Base-by-base conservation (phyloP, 2,797 vertebrate species). In the Nannoperca obscura region DNA sequence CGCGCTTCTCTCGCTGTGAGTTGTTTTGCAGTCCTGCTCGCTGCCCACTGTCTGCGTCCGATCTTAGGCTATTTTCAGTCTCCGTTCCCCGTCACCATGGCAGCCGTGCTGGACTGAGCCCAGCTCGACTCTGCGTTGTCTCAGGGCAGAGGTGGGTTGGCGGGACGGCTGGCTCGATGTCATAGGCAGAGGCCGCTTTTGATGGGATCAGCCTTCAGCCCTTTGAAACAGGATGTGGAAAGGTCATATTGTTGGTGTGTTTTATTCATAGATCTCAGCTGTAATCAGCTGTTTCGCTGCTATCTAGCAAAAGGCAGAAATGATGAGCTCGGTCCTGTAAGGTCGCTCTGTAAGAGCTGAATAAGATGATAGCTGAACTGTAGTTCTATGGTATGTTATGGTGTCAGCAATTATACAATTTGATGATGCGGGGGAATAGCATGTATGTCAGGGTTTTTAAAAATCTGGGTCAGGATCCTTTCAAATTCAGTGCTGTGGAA, bases 171-270 rank as follows among this genome's bases (percentile, higher is more conserved):
- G 82, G 78, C 76, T 83, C 19, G 46, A 78, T 84, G 80, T 86
- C 82, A 67, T 57, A 24, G 75, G 62, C 74, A 64, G 86, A 70
- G 82, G 81, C 61, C 20, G 52, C 86, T 80, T 93, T 92, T 90
- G 91, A 92, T 92, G 89, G 90, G 84, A 93, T 92, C 88, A 86
- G 78, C 68, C 70, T 24, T 71, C 59, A 8, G 76, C 71, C 63
- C 69, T 24, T 74, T 90, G 81, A 84, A 69, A 88, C 81, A 83
- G 88, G 88, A 93, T 89, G 81, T 65, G 54, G 84, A 91, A 92
- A 94, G 89, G 92, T 92, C 90, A 88, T 64, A 87, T 85, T 69
- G 73, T 55, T 67, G 71, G 36, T 73, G 65, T 81, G 53, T 89
- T 91, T 84, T 76, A 83, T 85, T 87, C 71, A 83, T 79, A 27